phyloP scores from a whole-genome alignment of 2,797 vertebrate species.

The Sciaenops ocellatus region DNA sequence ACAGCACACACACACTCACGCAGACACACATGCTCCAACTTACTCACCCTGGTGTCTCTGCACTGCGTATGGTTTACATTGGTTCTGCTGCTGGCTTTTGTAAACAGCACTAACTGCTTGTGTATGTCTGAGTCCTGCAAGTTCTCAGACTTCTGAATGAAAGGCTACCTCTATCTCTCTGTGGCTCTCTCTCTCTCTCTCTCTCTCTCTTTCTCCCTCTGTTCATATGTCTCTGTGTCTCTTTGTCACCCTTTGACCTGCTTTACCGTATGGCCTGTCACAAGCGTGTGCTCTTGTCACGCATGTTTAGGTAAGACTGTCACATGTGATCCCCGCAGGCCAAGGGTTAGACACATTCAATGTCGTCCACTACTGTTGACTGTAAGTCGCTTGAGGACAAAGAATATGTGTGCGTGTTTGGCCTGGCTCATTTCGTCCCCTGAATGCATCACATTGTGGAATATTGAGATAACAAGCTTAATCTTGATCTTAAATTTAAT shows the following conservation, averaged over 20 bases:
- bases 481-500: background rate
- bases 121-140: slow-evolving; percentile 69
- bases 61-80: slow-evolving; percentile 77
- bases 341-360: slow-evolving; percentile 63
- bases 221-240: slow-evolving; percentile 33
- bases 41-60: slow-evolving; percentile 54
- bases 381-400: slow-evolving; percentile 48
- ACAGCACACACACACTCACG: slow-evolving; percentile 42
- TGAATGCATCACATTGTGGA: slow-evolving; percentile 12
- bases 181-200: slow-evolving; percentile 26
- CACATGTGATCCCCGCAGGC: slow-evolving; percentile 67
- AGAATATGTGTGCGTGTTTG: slow-evolving; percentile 36
- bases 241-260: slow-evolving; percentile 65
- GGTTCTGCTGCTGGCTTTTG: slow-evolving; percentile 81
- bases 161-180: slow-evolving; percentile 56
- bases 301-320: slow-evolving; percentile 69
- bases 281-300: slow-evolving; percentile 62
- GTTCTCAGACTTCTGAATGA: slow-evolving; percentile 70
- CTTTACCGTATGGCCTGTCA: slow-evolving; percentile 61
- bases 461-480: background rate
- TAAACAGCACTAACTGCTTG: slow-evolving; percentile 78
- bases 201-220: slow-evolving; percentile 26
- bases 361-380: slow-evolving; percentile 53
- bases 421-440: slow-evolving; percentile 23
- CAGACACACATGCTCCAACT: slow-evolving; percentile 52